A percentile compares a stretch with the other conserved stretches of the same genome.
Evolutionary conservation across 2,113 vertebrate species (phyloP).

Genomic region (Notiomystis cincta): DNA sequence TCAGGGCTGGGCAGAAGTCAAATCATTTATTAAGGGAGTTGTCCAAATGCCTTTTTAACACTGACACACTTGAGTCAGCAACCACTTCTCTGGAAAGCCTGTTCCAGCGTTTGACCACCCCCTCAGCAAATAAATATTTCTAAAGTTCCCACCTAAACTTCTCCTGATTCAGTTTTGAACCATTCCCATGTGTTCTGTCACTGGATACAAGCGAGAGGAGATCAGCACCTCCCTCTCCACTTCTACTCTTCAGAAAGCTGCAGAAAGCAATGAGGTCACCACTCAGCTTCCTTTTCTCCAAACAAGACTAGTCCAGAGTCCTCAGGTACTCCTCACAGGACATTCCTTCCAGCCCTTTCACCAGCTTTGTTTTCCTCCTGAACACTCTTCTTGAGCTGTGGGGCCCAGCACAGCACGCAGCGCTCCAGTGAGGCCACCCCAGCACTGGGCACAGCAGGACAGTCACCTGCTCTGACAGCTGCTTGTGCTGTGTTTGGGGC

Average conservation of each 20-base stretch:
- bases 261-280: background rate
- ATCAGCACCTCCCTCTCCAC: background rate
- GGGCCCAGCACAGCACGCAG: background rate
- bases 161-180: background rate
- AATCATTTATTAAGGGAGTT: background rate
- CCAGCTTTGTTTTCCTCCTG: background rate
- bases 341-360: background rate
- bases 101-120: background rate
- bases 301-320: background rate
- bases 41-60: background rate
- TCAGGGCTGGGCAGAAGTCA: background rate
- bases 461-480: accelerated
- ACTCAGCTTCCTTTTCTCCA: background rate
- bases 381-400: background rate
- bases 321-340: background rate
- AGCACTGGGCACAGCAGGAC: background rate
- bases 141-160: accelerated
- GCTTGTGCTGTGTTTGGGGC: background rate
- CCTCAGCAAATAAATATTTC: background rate
- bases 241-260: background rate
- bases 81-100: background rate
- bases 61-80: background rate
- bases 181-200: background rate
- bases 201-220: background rate
- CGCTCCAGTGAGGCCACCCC: background rate